These are phyloP conservation scores for Poecilus cupreus DNA, from an alignment of 2,888 invertebrate species.

Conservation along the genomic window DNA sequence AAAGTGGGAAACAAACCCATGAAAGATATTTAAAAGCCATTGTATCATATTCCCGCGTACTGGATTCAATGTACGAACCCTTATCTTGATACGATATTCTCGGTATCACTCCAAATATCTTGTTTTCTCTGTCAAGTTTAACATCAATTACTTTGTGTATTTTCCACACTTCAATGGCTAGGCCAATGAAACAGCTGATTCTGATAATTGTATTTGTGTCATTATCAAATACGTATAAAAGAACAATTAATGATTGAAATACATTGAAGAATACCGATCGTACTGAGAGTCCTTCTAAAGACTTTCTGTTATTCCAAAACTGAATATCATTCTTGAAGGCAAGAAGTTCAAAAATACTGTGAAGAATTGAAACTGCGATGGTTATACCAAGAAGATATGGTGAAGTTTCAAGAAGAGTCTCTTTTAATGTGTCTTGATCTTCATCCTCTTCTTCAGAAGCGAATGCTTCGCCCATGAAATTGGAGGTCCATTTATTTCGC, in stretches of 20 bases:
- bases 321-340: slow-evolving; percentile 99
- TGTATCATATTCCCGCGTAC: slow-evolving; percentile 95
- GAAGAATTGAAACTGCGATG: slow-evolving; percentile 92
- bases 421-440: slow-evolving; percentile 93
- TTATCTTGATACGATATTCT: slow-evolving; percentile 91
- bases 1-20: slow-evolving; percentile 95
- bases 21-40: slow-evolving; percentile 97
- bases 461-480: slow-evolving; percentile 80
- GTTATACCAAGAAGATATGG: slow-evolving; percentile 95
- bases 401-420: slow-evolving; percentile 96
- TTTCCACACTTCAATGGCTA: slow-evolving; percentile 99
- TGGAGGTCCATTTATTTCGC: slow-evolving; percentile 87
- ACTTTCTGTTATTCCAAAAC: slow-evolving; percentile 99
- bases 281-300: slow-evolving; percentile 97
- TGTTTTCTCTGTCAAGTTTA: slow-evolving; percentile 83
- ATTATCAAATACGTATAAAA: slow-evolving; percentile 97
- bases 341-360: slow-evolving; percentile 97
- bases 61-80: slow-evolving; percentile 96
- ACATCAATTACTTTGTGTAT: slow-evolving; percentile 97
- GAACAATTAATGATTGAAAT: slow-evolving; percentile 95
- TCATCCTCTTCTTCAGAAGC: slow-evolving; percentile 87
- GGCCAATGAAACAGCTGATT: slow-evolving; percentile 94
- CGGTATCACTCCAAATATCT: slow-evolving; percentile 87
- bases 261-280: slow-evolving; percentile 99
- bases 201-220: slow-evolving; percentile 98